Base-by-base conservation (phyloP, 2,113 vertebrate species). In the Neolamprologus cancellatus region DNA sequence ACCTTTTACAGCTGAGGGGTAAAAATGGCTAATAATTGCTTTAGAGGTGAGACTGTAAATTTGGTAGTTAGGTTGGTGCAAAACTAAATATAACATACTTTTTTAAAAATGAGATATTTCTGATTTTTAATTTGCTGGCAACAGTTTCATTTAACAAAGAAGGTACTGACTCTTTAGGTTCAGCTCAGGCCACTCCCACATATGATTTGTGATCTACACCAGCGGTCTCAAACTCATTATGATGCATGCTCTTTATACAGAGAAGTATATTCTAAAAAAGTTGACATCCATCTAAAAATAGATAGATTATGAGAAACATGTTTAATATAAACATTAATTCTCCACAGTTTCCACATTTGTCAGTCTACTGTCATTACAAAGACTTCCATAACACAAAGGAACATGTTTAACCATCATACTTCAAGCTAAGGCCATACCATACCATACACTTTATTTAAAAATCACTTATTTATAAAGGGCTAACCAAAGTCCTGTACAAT, bases 231-330 rank as follows among this genome's bases (percentile, higher is more conserved):
- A 18, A 74, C 41, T 74, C 23, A 12, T 74, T 46, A 11, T 11
- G 15, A 46, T 46, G 23, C 39, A 74, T 74, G 23, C 66, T 18
- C 14, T 25, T 74, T 17, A 74, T 12, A 74, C 41, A 74, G 15
- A 5, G 0, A 74, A 28, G 0, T 74, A 74, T 74, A 1, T 28
- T 28, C 5, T 74, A 0, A 74, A 74, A 28, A 18, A 46, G 14
- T 28, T 46, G 8, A 74, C 69, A 74, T 46, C 20, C 23, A 28
- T 46, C 15, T 46, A 23, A 74, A 17, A 74, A 28, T 44, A 74
- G 41, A 46, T 61, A 0, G 5, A 34, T 74, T 46, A 69, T 69
- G n/a, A 41, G 61, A 69, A 69, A 41, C 18, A 39, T 5, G 36
- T 41, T 69, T 41, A 69, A 69, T 23, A 74, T 46, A 44, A 74